Evolutionary conservation across 2,797 vertebrate genomes (phyloP).

Genomic region (Danio albolineatus): DNA sequence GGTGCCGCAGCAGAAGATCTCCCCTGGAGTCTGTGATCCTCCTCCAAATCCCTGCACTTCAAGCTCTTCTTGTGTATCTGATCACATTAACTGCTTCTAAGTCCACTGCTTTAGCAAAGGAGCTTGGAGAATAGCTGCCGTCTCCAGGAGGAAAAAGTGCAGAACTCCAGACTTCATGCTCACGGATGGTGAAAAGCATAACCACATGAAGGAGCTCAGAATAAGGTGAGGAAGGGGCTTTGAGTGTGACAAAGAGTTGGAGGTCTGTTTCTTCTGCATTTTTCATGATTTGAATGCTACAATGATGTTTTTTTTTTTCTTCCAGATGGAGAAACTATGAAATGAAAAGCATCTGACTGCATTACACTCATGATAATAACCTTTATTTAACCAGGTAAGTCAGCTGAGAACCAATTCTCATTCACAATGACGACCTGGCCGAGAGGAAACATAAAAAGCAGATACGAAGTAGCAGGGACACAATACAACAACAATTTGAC

Average conservation of each 20-base stretch:
- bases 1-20: slow-evolving; percentile 35
- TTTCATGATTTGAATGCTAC: slow-evolving; percentile 1
- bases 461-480: too few species aligned
- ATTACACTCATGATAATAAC: too few species aligned
- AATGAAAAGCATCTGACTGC: too few species aligned
- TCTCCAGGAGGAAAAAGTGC: slow-evolving; percentile 60
- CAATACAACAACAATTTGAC: too few species aligned
- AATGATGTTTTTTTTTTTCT: neutral
- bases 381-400: too few species aligned
- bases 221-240: slow-evolving; percentile 22
- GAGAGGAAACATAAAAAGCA: too few species aligned
- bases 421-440: too few species aligned
- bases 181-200: slow-evolving; percentile 64
- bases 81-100: slow-evolving; percentile 41
- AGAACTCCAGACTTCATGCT: slow-evolving; percentile 66
- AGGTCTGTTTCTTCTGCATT: neutral
- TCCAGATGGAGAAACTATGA: too few species aligned
- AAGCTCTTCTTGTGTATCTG: slow-evolving; percentile 47
- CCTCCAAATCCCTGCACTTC: slow-evolving; percentile 37
- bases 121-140: slow-evolving; percentile 34
- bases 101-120: slow-evolving; percentile 41
- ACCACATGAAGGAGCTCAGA: slow-evolving; percentile 2
- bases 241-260: neutral
- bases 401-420: too few species aligned
- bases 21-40: slow-evolving; percentile 39